Base-by-base conservation (phyloP, 2,888 invertebrate species). In the Oligia latruncula region DNA sequence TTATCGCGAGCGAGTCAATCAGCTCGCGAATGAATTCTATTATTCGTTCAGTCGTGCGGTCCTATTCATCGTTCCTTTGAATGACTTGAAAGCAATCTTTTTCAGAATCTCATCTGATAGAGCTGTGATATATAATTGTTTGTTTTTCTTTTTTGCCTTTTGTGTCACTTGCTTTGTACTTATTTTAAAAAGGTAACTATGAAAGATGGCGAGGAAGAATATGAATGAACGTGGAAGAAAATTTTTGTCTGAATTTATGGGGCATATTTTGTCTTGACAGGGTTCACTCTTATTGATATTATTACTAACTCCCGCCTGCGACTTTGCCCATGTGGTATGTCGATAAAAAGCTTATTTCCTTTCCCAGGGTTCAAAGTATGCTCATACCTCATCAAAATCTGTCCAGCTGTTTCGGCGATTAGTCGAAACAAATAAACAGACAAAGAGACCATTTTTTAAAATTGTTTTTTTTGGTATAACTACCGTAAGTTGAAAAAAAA, bases 41-140 rank as follows among this genome's bases (percentile, higher is more conserved):
- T 88, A 90, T 85, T 86, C 89, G 86, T 87, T 88, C 84, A 80
- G 65, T 83, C 84, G 78, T 71, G 86, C 83, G 70, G 77, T 89
- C 78, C 71, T 84, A 80, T 86, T 88, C 87, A 82, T 87, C 78
- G 82, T 81, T 81, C 82, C 73, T 79, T 78, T 77, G 82, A 82
- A 83, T 78, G 71, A 82, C 87, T 75, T 78, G 72, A 80, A 84
- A 83, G 83, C 83, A 86, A 88, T 83, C 86, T 80, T 78, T 86
- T 84, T 85, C 71, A 72, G 74, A 87, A 87, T 87, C 85, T 85
- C 77, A 70, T 84, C 83, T 58, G 81, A 81, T 81, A 74, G 84
- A 78, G 71, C 65, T 80, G 81, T 73, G 76, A 77, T 79, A 55
- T 79, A 77, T 75, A 74, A 86, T 80, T 81, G 81, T 82, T 79